These are phyloP conservation scores for Luscinia luscinia DNA, from an alignment of 2,797 vertebrate genomes.

Conservation along the genomic window DNA sequence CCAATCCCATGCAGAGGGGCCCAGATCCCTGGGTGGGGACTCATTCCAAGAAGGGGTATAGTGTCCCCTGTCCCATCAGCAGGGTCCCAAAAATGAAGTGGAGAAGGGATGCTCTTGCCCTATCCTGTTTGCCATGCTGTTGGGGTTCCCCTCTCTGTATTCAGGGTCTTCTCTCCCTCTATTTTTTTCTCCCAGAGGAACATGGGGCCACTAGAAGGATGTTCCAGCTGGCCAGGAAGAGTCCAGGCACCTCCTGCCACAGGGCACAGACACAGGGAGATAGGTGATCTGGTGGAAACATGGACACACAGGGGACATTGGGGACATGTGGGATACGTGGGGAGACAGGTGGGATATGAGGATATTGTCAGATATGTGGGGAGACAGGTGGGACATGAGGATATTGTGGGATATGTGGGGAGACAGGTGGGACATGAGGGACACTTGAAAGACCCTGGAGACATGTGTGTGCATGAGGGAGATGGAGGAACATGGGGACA, in stretches of 20 bases:
- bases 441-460: too few species aligned
- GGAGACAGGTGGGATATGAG: too few species aligned
- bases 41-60: background rate
- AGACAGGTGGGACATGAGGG: too few species aligned
- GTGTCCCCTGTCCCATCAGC: background rate
- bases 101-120: background rate
- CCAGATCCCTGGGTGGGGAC: too few species aligned
- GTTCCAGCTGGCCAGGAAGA: background rate
- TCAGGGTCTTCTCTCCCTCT: background rate
- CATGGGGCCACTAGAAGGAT: background rate
- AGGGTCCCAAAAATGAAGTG: background rate
- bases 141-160: background rate
- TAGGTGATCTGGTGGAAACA: too few species aligned
- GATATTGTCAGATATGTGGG: too few species aligned
- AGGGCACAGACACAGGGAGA: rapidly evolving
- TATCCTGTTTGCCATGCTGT: background rate
- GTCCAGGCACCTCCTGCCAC: background rate
- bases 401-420: too few species aligned
- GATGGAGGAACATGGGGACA: too few species aligned
- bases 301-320: too few species aligned
- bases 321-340: too few species aligned
- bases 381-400: too few species aligned
- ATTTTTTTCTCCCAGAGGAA: background rate
- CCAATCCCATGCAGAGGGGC: background rate
- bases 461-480: too few species aligned